Evolutionary conservation across 2,113 vertebrate species (phyloP).

Genomic region (Pionites leucogaster): DNA sequence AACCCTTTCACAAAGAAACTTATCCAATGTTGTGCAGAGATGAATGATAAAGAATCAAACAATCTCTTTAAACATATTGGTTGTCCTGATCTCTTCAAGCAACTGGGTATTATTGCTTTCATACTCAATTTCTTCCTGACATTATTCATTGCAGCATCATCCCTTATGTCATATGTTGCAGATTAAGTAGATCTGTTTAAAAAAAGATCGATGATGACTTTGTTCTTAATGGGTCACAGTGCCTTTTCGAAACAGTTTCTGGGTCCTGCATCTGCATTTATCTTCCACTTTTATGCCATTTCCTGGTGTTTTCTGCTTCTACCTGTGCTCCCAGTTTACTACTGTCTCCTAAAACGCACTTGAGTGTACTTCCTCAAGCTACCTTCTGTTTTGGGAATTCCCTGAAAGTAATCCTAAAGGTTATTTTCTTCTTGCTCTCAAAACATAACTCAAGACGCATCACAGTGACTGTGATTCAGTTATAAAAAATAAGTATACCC

Average conservation of each 20-base stretch:
- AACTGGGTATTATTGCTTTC: neutral
- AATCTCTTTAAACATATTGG: neutral
- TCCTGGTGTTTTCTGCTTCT: neutral
- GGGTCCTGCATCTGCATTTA: neutral
- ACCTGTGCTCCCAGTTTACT: neutral
- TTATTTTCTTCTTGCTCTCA: neutral
- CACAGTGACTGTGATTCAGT: neutral
- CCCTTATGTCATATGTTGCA: neutral
- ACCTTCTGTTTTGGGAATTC: neutral
- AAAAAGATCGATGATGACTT: neutral
- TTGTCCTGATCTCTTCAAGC: neutral
- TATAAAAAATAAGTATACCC: neutral
- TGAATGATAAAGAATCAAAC: neutral
- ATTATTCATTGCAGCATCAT: neutral
- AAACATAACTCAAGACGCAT: neutral
- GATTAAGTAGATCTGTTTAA: neutral
- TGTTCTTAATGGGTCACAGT: neutral
- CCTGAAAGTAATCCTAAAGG: neutral
- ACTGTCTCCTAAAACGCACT: neutral
- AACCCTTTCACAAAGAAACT: neutral
- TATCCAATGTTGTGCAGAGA: neutral
- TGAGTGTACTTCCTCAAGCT: neutral
- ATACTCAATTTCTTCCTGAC: neutral
- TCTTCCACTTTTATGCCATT: neutral
- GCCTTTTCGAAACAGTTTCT: neutral